A percentile compares a stretch with the other conserved stretches of the same genome.
Conservation (phyloP, 1,140 invertebrate genomes). For the Zaprionus africanus region DNA sequence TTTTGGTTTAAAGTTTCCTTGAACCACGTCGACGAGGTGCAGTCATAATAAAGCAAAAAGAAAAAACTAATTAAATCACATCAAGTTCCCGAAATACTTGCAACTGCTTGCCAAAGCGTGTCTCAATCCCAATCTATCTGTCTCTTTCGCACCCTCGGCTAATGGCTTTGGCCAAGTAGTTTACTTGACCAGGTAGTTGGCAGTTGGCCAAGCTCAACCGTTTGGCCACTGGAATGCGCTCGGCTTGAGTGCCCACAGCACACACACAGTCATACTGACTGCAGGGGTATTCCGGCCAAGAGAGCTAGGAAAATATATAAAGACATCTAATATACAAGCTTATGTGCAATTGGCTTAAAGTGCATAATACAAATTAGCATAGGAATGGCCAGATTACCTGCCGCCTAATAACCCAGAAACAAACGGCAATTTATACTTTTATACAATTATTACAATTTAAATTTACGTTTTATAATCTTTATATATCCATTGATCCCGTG, state of each 20-base stretch:
- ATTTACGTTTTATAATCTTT: background rate
- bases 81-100: constrained; percentile 70
- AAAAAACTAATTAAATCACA: constrained; percentile 73
- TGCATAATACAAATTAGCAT: constrained; percentile 32
- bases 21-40: constrained; percentile 57
- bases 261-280: constrained; percentile 4
- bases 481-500: background rate
- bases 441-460: background rate
- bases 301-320: constrained; percentile 26
- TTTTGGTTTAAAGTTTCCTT: constrained; percentile 60
- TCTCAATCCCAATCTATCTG: constrained; percentile 11
- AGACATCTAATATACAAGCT: constrained; percentile 5
- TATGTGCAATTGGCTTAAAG: constrained; percentile 7
- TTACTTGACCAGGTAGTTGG: constrained; percentile 80
- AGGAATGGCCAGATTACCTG: constrained; percentile 47
- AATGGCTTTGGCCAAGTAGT: constrained; percentile 63
- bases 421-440: background rate
- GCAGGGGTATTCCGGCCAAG: constrained; percentile 38
- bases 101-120: constrained; percentile 48
- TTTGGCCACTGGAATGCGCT: constrained; percentile 70
- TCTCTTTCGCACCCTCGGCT: constrained; percentile 35
- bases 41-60: constrained; percentile 44
- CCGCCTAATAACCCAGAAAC: background rate
- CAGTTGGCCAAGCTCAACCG: constrained; percentile 61
- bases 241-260: constrained; percentile 60